These are phyloP conservation scores for Campylorhamphus procurvoides DNA, from an alignment of 2,113 vertebrate genomes.

Conservation along the genomic window DNA sequence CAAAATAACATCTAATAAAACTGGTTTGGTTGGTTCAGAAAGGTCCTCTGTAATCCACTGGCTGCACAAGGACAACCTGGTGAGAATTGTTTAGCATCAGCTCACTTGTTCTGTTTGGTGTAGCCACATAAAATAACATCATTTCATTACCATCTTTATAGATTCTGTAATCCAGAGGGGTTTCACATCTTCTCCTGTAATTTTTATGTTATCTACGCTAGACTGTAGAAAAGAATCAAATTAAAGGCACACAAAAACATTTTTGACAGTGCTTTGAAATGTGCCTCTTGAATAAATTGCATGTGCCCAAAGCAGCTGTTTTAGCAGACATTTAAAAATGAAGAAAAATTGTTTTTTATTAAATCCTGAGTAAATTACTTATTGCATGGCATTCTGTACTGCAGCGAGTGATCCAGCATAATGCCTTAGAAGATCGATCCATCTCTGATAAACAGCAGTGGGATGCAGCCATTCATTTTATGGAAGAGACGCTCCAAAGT, in stretches of 20 bases:
- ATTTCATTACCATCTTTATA: not conserved
- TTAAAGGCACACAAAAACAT: not conserved
- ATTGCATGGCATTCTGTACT: not conserved
- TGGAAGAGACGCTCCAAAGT: slow-evolving; percentile 94
- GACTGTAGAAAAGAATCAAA: not conserved
- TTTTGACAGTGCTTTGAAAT: not conserved
- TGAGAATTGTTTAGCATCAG: not conserved
- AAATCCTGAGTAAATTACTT: not conserved
- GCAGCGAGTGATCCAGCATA: slow-evolving; percentile 98
- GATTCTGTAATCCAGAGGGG: not conserved
- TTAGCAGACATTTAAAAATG: not conserved
- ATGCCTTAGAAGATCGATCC: slow-evolving; percentile 95
- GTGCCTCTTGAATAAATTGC: not conserved
- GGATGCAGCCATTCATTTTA: slow-evolving; percentile 98
- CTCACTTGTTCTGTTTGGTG: not conserved
- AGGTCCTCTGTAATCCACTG: not conserved
- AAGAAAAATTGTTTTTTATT: not conserved
- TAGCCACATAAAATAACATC: not conserved
- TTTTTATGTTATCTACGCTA: not conserved
- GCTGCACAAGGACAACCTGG: not conserved
- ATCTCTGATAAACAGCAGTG: slow-evolving; percentile 98
- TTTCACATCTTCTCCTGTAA: not conserved
- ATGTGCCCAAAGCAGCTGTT: not conserved
- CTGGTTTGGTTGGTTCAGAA: not conserved
- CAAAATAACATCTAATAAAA: not conserved